Conservation (phyloP, 2,888 invertebrate species). For the Ophraella communa region DNA sequence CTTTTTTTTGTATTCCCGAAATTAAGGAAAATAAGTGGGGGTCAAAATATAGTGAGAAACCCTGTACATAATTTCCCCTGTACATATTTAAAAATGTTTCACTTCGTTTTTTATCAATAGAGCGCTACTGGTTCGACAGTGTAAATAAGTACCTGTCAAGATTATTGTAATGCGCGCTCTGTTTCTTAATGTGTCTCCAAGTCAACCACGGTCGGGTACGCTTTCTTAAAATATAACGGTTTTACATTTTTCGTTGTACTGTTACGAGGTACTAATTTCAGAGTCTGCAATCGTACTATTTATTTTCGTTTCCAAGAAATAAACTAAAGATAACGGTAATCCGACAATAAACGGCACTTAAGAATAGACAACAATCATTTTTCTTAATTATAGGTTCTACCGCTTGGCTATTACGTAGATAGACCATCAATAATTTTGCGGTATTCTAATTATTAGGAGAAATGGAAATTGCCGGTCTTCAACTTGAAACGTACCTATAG, state of each 20-base stretch:
- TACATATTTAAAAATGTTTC: too few species aligned
- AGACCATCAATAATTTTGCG: neutral
- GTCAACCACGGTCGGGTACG: neutral
- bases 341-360: too few species aligned
- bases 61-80: too few species aligned
- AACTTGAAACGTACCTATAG: neutral
- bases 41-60: too few species aligned
- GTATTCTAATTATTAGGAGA: neutral
- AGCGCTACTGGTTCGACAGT: too few species aligned
- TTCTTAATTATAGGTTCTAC: neutral
- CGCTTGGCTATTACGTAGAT: neutral
- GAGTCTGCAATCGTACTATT: slow-evolving; percentile 5
- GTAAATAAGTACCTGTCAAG: neutral
- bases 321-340: neutral
- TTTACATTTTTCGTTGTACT: neutral
- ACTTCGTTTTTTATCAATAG: too few species aligned
- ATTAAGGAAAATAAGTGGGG: too few species aligned
- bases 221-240: slow-evolving; percentile 1
- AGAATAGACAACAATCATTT: neutral
- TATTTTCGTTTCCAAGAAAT: slow-evolving; percentile 4
- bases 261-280: slow-evolving; percentile 11
- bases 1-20: too few species aligned
- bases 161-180: neutral
- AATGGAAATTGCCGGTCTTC: neutral
- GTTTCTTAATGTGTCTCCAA: neutral